Evolutionary conservation across 2,113 vertebrate genomes (phyloP), one percentile per base, ranked within the genome.

Genomic region (Panthera uncia): DNA sequence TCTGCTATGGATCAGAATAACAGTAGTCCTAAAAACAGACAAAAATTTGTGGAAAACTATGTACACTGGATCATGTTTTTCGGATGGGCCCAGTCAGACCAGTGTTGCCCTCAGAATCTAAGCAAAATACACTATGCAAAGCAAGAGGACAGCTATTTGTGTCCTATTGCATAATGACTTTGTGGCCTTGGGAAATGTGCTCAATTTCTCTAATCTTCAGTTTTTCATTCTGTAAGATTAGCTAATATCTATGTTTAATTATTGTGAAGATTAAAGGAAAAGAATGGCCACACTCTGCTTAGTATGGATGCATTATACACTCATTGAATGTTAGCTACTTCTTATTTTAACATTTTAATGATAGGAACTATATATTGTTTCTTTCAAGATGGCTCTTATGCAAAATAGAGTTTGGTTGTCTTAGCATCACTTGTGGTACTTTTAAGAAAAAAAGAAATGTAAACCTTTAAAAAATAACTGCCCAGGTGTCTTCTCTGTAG

Each of bases 361-460:
- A 1, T 50, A 19, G 27, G 33, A 2, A 0, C 14, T 38, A 4
- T 65, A 8, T 71, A 45, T 81, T 95, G 12, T 91, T 61, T 50
- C 12, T 83, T 14, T 69, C 7, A 71, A 45, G 31, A 33, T 50
- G 33, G 25, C 7, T 91, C 21, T 9, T 69, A 11, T 45, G 45
- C 7, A 45, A 45, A 45, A 45, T 45, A 45, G 45, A 63, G 11
- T 84, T 18, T 85, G 27, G 25, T 80, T 89, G 69, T 89, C 29
- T 74, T 69, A 66, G 27, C 48, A 45, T 84, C 38, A 19, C 18
- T 76, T 86, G 7, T 66, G 19, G 9, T 14, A 48, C 7, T 79
- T 73, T 33, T 41, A 90, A 38, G n/a, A 50, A 86, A 41, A 38
- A 66, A 96, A 29, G 10, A 82, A 96, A 66, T 83, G 10, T 71